phyloP scores from a whole-genome alignment of 2,113 vertebrate species.

The Scalopus aquaticus region DNA sequence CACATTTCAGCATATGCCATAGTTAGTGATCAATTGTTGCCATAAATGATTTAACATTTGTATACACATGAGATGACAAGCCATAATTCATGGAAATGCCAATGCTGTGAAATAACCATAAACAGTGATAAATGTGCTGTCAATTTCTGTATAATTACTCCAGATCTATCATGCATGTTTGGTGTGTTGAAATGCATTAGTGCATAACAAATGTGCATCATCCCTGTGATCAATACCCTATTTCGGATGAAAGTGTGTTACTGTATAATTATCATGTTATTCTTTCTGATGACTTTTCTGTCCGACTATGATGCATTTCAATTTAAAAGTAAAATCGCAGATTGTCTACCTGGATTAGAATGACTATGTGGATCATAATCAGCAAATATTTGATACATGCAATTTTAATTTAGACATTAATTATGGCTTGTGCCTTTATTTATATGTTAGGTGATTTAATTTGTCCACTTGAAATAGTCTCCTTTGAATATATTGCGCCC shows the following conservation, averaged over 20 bases:
- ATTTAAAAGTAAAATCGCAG: conserved; percentile 23
- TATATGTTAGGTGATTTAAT: conserved; percentile 17
- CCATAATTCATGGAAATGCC: conserved; percentile 81
- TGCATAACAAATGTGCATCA: conserved; percentile 70
- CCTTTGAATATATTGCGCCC: background rate
- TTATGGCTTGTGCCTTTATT: conserved; percentile 37
- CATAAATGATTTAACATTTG: conserved; percentile 76
- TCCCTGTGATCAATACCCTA: conserved; percentile 80
- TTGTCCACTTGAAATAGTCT: conserved; percentile 5
- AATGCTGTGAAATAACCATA: conserved; percentile 76
- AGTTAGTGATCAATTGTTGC: conserved; percentile 73
- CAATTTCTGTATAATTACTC: conserved; percentile 81
- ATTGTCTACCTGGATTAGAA: background rate
- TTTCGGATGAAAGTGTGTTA: conserved; percentile 69
- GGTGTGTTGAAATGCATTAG: conserved; percentile 71
- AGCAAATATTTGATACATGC: background rate
- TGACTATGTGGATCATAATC: conserved; percentile 33
- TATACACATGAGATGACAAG: conserved; percentile 70
- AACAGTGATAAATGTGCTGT: conserved; percentile 78
- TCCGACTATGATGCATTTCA: background rate
- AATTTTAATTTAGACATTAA: conserved; percentile 47
- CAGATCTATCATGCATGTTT: conserved; percentile 70
- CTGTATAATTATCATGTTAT: conserved; percentile 66
- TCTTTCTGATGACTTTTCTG: conserved; percentile 65
- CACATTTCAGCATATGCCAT: conserved; percentile 1